Evolutionary conservation across 1,140 invertebrate species (phyloP), one percentile per base, ranked within the genome.

Genomic region (Zaprionus davidi): DNA sequence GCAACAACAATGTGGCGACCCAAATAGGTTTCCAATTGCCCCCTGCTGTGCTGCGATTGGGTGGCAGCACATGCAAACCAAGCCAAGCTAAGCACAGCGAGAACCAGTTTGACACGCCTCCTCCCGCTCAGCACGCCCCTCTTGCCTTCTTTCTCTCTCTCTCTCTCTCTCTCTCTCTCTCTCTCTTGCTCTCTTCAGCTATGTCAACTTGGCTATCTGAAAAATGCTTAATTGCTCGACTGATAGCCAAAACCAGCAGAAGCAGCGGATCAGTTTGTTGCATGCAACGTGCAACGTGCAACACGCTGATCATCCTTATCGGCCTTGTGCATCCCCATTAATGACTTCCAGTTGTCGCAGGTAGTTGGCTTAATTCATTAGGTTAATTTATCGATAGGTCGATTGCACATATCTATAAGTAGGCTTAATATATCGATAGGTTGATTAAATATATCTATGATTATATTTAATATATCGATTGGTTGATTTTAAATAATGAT

Each of bases 1-100:
- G 46, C 62, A 65, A 26, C 58, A 67, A 38, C 73, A 67, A 73
- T 56, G 55, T 59, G 78, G 75, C 82, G 82, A 84, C 82, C 82
- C 82, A 83, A 84, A 84, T 84, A 84, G 78, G 73, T 46, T 78
- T 31, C 26, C 78, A 60, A 72, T 69, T 78, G 66, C 71, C 63
- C 24, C 34, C 20, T 51, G 46, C 46, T 5, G 17, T 17, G 58
- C 38, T 17, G 34, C 64, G 34, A 22, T 46, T 60, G 64, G 70
- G 76, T 68, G 63, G 79, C 79, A 34, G 31, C 9, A 34, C 31
- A 78, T 78, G 79, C 79, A 78, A 81, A 81, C 78, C 64, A 76
- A 67, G 36, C 51, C 49, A 44, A 72, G 55, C 44, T 7, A n/a
- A 62, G 60, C 20, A 34, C 60, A 49, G 15, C 44, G 62, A 70